Conservation (phyloP, 2,113 vertebrate species). For the Sprattus sprattus region DNA sequence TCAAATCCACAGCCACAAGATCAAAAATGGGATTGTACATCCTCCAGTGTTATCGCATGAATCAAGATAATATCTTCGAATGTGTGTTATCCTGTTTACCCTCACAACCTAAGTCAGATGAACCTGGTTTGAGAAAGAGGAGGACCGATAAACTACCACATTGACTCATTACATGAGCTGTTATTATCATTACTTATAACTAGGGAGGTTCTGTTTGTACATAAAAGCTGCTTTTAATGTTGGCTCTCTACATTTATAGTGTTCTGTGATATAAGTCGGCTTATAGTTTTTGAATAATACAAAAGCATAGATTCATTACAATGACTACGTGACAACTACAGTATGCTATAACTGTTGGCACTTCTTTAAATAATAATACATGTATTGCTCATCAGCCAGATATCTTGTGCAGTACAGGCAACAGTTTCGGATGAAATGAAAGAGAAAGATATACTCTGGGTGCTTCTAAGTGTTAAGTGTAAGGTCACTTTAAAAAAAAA, state of each 20-base stretch:
- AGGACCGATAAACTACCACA: slow-evolving; percentile 8
- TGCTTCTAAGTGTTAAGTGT: too few species aligned
- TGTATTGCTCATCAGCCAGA: too few species aligned
- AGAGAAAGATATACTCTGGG: too few species aligned
- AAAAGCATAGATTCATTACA: not conserved
- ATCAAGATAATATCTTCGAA: not conserved
- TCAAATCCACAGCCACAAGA: not conserved
- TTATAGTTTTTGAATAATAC: not conserved
- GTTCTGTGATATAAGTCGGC: not conserved
- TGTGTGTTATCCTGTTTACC: not conserved
- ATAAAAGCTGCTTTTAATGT: not conserved
- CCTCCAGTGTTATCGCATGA: not conserved
- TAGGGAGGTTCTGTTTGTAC: not conserved
- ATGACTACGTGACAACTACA: not conserved
- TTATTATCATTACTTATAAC: not conserved
- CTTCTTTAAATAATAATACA: too few species aligned
- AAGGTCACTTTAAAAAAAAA: not conserved
- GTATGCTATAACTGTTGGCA: too few species aligned
- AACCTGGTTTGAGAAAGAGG: not conserved
- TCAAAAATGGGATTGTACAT: not conserved
- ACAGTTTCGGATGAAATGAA: too few species aligned
- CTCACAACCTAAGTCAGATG: not conserved
- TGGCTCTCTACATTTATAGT: not conserved
- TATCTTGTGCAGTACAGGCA: too few species aligned
- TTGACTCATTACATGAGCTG: not conserved